Conservation (phyloP, 2,888 invertebrate genomes). For the Poecilobothrus nobilitatus region DNA sequence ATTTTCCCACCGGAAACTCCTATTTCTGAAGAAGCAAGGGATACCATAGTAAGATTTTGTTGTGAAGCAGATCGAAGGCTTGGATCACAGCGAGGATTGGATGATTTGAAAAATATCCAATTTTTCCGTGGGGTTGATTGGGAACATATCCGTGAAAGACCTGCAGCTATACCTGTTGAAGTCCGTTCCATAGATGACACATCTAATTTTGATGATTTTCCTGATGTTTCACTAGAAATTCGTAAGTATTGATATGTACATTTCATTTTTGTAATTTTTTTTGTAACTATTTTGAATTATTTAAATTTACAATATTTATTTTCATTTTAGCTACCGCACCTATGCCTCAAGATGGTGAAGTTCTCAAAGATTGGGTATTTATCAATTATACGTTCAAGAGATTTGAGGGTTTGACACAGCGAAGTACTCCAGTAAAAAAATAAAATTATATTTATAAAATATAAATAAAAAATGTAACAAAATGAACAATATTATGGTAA, state of each 20-base stretch:
- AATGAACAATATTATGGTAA: conserved; percentile 6
- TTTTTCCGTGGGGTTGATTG: conserved; percentile 98
- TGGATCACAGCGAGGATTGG: conserved; percentile 82
- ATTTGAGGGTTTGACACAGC: conserved; percentile 62
- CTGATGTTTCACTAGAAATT: conserved; percentile 96
- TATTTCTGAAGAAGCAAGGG: conserved; percentile 94
- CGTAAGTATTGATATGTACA: conserved; percentile 64
- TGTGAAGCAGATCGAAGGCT: conserved; percentile 90
- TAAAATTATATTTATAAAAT: background rate
- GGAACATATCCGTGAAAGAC: conserved; percentile 97
- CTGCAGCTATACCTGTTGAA: conserved; percentile 95
- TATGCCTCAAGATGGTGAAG: conserved; percentile 81
- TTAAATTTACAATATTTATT: conserved; percentile 18
- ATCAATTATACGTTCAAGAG: conserved; percentile 99
- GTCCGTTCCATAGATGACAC: conserved; percentile 99
- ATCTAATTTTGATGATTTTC: conserved; percentile 99
- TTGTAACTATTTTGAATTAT: background rate
- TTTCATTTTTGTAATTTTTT: no score
- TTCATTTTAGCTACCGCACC: conserved; percentile 66
- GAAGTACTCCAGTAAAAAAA: conserved; percentile 11
- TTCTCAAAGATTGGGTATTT: conserved; percentile 98
- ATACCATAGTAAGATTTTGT: conserved; percentile 92
- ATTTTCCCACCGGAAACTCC: conserved; percentile 99
- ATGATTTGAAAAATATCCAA: conserved; percentile 83
- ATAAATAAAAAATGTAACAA: background rate